Conservation (phyloP, 2,888 invertebrate species). For the Apodemia zela region DNA sequence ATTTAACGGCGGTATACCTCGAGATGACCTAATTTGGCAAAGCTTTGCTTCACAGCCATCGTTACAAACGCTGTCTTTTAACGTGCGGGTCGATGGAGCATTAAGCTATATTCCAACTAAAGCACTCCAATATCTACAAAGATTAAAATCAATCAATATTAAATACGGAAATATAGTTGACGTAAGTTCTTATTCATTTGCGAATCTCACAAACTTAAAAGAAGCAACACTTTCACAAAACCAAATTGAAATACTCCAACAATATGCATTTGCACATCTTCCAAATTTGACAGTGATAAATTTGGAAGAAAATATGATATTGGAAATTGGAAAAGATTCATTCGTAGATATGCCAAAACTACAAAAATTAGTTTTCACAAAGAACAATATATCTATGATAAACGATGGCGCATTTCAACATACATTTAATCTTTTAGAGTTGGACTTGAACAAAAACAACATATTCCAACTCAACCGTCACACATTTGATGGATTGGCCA, state of each 20-base stretch:
- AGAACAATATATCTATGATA: constrained; percentile 91
- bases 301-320: constrained; percentile 88
- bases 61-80: constrained; percentile 85
- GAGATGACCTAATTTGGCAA: constrained; percentile 87
- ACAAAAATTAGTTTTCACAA: constrained; percentile 88
- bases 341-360: constrained; percentile 87
- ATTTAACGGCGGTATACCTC: constrained; percentile 83
- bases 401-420: constrained; percentile 91
- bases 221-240: constrained; percentile 85
- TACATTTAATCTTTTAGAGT: constrained; percentile 85
- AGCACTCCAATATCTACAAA: constrained; percentile 83
- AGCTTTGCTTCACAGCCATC: constrained; percentile 86
- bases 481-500: constrained; percentile 88
- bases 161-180: constrained; percentile 86
- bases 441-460: constrained; percentile 90
- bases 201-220: constrained; percentile 84
- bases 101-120: constrained; percentile 86
- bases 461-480: constrained; percentile 87
- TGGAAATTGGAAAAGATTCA: constrained; percentile 85
- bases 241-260: constrained; percentile 84
- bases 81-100: constrained; percentile 84
- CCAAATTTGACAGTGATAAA: constrained; percentile 84
- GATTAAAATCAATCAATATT: constrained; percentile 84
- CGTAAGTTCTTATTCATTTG: constrained; percentile 86
- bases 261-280: constrained; percentile 86